Evolutionary conservation across 53 echinoderm and acorn worm species (phyloP), one percentile per base, ranked within the genome.

Genomic region (Paelopatides confundens): DNA sequence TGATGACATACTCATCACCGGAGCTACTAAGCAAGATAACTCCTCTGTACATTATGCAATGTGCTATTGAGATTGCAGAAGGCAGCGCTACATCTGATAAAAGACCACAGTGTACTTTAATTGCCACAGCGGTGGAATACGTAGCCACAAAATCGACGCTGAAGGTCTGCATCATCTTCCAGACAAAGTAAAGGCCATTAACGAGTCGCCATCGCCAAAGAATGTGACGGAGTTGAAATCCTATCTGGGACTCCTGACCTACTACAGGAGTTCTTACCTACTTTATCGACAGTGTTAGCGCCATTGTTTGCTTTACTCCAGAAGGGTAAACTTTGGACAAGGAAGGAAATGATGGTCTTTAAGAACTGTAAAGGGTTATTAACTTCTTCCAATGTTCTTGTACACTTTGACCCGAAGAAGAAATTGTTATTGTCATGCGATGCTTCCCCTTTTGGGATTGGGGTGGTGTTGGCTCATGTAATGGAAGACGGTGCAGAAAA

Each of bases 371-470:
- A 88, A 66, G 47, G 47, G 12, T 67, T 86, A 9, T 51, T 85
- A 36, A 38, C 51, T 24, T 74, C n/a, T n/a, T n/a, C n/a, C n/a
- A n/a, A n/a, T n/a, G n/a, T n/a, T n/a, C n/a, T n/a, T n/a, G n/a
- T n/a, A n/a, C n/a, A n/a, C n/a, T n/a, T n/a, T n/a, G n/a, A n/a
- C n/a, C n/a, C n/a, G n/a, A n/a, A n/a, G n/a, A 89, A 39, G 86
- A 85, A 35, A 35, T 86, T 3, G 18, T 88, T 37, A 32, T n/a
- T 90, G 84, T 86, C 89, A 26, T 93, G 90, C 51, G 90, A 93
- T 50, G 83, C 87, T 30, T 90, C 93, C 13, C 63, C 86, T 26
- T 89, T 89, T 32, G 89, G 88, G 7, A 92, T 92, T 21, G 89
- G 89, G 36, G 92, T 79, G 69, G n/a, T n/a, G n/a, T n/a, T n/a